A percentile compares a stretch with the other conserved stretches of the same genome.
Conservation (phyloP, 2,888 invertebrate genomes). For the Myopa testacea region DNA sequence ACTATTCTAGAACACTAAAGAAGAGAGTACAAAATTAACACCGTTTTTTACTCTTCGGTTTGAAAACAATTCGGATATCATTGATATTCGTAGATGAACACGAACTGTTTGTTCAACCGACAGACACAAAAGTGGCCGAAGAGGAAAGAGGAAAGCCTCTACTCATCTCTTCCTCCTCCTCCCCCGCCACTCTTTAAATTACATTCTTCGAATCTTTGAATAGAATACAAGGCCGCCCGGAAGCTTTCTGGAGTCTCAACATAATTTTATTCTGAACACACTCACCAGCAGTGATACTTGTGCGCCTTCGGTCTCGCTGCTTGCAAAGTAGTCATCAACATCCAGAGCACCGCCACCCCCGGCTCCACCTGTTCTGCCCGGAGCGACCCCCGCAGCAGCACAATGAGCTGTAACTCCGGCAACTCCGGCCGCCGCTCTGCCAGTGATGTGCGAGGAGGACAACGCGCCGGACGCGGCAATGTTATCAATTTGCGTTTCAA, state of each 20-base stretch:
- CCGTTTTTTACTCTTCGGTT: too few relatives aligned
- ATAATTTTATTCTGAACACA: neutral
- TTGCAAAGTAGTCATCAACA: conserved; percentile 21
- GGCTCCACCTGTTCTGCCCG: conserved; percentile 16
- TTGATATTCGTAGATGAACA: too few relatives aligned
- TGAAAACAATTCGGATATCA: too few relatives aligned
- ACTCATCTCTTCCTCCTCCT: too few relatives aligned
- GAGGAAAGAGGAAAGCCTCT: too few relatives aligned
- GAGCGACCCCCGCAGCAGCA: conserved; percentile 1
- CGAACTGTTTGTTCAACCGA: too few relatives aligned
- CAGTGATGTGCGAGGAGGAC: conserved; percentile 38
- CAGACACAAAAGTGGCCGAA: too few relatives aligned
- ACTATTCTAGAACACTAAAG: too few relatives aligned
- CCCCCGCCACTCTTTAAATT: too few relatives aligned
- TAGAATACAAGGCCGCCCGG: too few relatives aligned
- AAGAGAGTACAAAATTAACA: too few relatives aligned
- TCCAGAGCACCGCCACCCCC: neutral
- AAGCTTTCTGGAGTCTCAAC: neutral
- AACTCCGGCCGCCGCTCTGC: conserved; percentile 12
- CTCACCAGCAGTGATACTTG: conserved; percentile 40
- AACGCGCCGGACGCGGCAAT: conserved; percentile 21
- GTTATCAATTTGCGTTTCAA: conserved; percentile 64
- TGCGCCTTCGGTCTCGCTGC: conserved; percentile 14
- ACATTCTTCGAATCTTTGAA: too few relatives aligned
- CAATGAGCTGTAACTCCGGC: neutral